Percentiles rank a stretch among this genome's conserved stretches.
phyloP scores from a whole-genome alignment of 2,797 vertebrate species.

The Cryptoblepharus egeriae region DNA sequence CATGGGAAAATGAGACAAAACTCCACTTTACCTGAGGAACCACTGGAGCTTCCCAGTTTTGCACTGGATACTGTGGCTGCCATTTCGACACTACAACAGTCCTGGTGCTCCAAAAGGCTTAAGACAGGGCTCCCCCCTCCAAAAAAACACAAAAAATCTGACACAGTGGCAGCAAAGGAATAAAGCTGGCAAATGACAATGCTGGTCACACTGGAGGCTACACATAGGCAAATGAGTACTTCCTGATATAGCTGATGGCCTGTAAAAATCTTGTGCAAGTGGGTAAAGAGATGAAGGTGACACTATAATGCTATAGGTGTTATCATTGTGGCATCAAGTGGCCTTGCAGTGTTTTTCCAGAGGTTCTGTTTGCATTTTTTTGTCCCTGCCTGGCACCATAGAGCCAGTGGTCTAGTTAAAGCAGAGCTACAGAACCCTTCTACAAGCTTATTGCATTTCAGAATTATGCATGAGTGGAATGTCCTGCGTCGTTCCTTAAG shows the following conservation, averaged over 20 bases:
- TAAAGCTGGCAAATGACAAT: neutral
- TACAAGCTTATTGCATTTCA: slow-evolving; percentile 18
- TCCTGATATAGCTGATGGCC: neutral
- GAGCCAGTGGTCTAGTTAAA: neutral
- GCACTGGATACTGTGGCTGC: too few species aligned
- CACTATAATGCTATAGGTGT: too few species aligned
- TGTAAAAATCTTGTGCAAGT: too few species aligned
- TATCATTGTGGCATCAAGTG: too few species aligned
- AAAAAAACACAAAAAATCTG: too few species aligned
- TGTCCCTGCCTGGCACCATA: neutral
- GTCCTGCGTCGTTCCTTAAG: neutral
- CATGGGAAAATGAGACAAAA: too few species aligned
- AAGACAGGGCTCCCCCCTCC: too few species aligned
- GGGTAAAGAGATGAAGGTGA: too few species aligned
- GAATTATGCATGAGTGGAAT: neutral
- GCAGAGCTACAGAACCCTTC: neutral
- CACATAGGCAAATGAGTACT: neutral
- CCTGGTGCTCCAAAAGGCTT: too few species aligned
- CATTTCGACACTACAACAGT: too few species aligned
- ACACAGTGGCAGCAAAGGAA: neutral
- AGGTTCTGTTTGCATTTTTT: neutral
- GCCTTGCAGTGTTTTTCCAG: fast-evolving
- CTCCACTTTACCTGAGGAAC: too few species aligned
- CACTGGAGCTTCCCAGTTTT: too few species aligned
- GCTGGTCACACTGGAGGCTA: neutral